Conservation (phyloP, 2,797 vertebrate species). For the Synanceia verrucosa region DNA sequence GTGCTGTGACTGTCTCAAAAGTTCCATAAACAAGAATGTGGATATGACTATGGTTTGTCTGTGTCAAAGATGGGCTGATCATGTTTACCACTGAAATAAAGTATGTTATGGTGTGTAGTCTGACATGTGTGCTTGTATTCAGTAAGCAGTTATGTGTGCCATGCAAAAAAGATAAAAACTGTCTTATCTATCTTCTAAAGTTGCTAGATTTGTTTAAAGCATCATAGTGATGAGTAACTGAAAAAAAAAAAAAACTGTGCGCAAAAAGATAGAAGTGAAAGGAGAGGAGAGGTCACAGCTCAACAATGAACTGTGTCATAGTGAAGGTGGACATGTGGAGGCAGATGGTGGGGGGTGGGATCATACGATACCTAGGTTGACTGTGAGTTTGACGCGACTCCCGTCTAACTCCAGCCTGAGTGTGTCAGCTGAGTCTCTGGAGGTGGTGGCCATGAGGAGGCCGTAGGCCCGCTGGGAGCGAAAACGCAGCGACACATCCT, state of each 20-base stretch:
- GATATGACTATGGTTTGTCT: conserved; percentile 59
- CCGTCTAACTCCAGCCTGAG: conserved; percentile 95
- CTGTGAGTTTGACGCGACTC: conserved; percentile 96
- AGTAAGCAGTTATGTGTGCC: conserved; percentile 47
- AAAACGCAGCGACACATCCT: conserved; percentile 97
- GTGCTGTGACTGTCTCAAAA: conserved; percentile 80
- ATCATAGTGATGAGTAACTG: conserved; percentile 35
- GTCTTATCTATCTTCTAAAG: conserved; percentile 7
- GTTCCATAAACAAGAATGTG: conserved; percentile 48
- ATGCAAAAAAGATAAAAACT: conserved; percentile 65
- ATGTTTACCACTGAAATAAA: conserved; percentile 82
- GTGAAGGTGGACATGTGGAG: conserved; percentile 42
- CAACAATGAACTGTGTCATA: conserved; percentile 30
- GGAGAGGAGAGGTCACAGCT: conserved; percentile 41
- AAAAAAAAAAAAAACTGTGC: conserved; percentile 34
- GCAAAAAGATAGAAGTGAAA: conserved; percentile 33
- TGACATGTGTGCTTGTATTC: conserved; percentile 6
- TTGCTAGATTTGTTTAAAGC: conserved; percentile 13
- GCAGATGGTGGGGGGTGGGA: conserved; percentile 33
- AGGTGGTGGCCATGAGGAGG: conserved; percentile 95
- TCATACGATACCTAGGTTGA: conserved; percentile 99
- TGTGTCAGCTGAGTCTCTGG: conserved; percentile 94
- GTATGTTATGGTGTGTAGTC: conserved; percentile 48
- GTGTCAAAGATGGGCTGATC: conserved; percentile 89
- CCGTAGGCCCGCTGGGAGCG: conserved; percentile 97